These are phyloP conservation scores for Lucifuga dentata DNA, from an alignment of 2,113 vertebrate species.

Conservation along the genomic window DNA sequence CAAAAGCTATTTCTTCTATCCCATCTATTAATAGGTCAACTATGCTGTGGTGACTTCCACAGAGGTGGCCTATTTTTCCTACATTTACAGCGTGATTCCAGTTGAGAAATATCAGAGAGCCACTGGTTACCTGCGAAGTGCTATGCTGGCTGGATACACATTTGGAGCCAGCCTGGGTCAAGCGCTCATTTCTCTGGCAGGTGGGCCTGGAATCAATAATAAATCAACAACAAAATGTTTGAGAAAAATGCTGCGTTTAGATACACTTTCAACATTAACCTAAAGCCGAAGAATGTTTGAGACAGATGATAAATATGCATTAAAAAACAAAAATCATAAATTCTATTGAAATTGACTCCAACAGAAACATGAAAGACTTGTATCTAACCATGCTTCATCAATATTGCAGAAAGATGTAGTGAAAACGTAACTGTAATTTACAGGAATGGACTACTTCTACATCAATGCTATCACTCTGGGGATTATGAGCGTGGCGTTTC, in stretches of 20 bases:
- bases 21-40: constrained; percentile 61
- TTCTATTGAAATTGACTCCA: too few relatives aligned
- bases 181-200: constrained; percentile 75
- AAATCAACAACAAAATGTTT: background rate
- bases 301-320: too few relatives aligned
- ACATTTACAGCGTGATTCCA: constrained; percentile 82
- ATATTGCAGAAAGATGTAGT: constrained; percentile 6
- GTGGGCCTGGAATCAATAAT: constrained; percentile 23
- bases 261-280: too few relatives aligned
- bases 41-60: constrained; percentile 78
- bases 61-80: constrained; percentile 83
- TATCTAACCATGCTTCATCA: background rate
- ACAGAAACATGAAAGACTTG: background rate
- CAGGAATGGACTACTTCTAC: constrained; percentile 75
- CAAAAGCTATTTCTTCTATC: background rate
- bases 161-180: constrained; percentile 77
- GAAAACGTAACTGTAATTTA: constrained; percentile 13
- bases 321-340: too few relatives aligned
- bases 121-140: constrained; percentile 79
- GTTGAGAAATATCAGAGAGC: constrained; percentile 75
- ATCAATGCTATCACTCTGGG: constrained; percentile 77
- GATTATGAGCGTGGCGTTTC: constrained; percentile 68
- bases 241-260: too few relatives aligned
- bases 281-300: too few relatives aligned
- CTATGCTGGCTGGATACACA: constrained; percentile 77